Base-by-base conservation (phyloP, 2,888 invertebrate species). In the Cephus rjabovi region DNA sequence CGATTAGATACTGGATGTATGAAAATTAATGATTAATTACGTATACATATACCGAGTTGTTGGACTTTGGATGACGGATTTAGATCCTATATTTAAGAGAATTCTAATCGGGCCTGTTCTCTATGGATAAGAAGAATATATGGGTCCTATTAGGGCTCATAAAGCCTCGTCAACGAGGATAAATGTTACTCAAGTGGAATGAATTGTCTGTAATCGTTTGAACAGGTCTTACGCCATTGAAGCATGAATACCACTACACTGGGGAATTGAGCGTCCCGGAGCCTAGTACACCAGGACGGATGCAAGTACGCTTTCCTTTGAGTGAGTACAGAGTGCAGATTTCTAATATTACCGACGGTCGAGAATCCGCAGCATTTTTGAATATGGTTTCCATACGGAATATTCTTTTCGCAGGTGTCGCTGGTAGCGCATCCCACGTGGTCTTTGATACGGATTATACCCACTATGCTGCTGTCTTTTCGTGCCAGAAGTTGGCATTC, bases 171-270 rank as follows among this genome's bases (percentile, higher is more conserved):
- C 34, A 74, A 78, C 75, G 75, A 77, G 85, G 83, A 89, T 89
- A 88, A 89, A 87, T 85, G 87, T 80, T 69, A 79, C 76, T 83
- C 84, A 89, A 90, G 85, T 89, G 87, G 87, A 81, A 85, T 84
- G 85, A 85, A 89, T 87, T 87, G 86, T 87, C 85, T 77, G 80
- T 85, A 86, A 87, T 87, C 82, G 83, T 80, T 37, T 86, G 80
- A 82, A 76, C 86, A 91, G 93, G 96, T 40, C 93, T 96, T 12
- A 96, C 96, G 31, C 95, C 96, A 33, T 92, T 96, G 37, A 95
- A 96, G 87, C 96, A 97, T 88, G 95, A 95, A 81, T 97, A 97
- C 91, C 95, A 94, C 92, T 96, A 96, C 90, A 95, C 94, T 12
- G 97, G 97, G 6, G 92, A 93, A 74, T 91, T 97, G 76, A 94